Percentiles rank a stretch among this genome's conserved stretches.
phyloP scores from a whole-genome alignment of 1,140 invertebrate species.

The Danaus melanippus region DNA sequence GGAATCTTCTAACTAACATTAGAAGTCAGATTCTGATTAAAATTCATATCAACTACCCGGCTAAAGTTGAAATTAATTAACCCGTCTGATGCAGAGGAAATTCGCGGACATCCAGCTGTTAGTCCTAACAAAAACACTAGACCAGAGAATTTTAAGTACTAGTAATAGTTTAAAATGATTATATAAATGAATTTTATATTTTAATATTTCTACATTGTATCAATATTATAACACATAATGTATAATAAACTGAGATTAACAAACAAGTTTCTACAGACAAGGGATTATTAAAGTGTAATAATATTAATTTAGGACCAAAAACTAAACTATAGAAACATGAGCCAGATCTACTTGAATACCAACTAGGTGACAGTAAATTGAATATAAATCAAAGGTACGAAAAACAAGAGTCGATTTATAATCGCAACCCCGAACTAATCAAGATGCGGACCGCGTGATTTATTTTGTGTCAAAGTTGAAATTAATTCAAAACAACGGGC shows the following conservation, averaged over 20 bases:
- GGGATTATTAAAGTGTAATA: background rate
- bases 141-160: too few relatives aligned
- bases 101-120: conserved; percentile 17
- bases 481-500: conserved; percentile 48
- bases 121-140: conserved; percentile 6
- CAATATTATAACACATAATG: too few relatives aligned
- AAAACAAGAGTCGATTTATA: conserved; percentile 35
- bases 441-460: conserved; percentile 46
- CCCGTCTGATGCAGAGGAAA: conserved; percentile 19
- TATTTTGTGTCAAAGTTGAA: conserved; percentile 54
- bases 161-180: too few relatives aligned
- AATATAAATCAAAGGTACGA: conserved; percentile 22
- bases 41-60: conserved; percentile 24
- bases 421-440: conserved; percentile 37
- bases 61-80: conserved; percentile 33
- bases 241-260: too few relatives aligned
- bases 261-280: too few relatives aligned
- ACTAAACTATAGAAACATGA: conserved; percentile 8
- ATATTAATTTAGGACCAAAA: conserved; percentile 7
- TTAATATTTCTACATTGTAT: too few relatives aligned
- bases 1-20: conserved; percentile 14
- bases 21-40: conserved; percentile 24
- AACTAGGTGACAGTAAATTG: conserved; percentile 16
- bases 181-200: too few relatives aligned
- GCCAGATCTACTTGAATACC: background rate